Evolutionary conservation across 2,113 vertebrate genomes (phyloP), one percentile per base, ranked within the genome.

Genomic region (Atractosteus spatula): DNA sequence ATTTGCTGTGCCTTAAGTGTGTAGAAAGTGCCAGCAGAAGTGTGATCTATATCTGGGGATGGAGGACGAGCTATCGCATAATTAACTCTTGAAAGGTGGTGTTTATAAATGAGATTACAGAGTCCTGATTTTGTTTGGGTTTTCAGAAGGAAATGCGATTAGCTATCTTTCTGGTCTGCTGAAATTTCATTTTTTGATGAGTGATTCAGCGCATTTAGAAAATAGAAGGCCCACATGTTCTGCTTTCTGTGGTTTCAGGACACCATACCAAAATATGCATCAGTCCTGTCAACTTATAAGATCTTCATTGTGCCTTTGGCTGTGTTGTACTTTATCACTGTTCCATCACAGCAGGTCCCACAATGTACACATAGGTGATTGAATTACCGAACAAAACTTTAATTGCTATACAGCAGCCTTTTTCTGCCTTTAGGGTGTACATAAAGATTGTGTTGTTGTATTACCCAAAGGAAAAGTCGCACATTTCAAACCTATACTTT

Each of bases 321-420:
- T n/a, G 14, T 6, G n/a, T 2, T 59, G 12, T 59, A 13, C 63
- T 76, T 70, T 73, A 77, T 76, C 76, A 69, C 74, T 76, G 86
- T 90, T 82, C 90, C 86, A 82, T 92, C 85, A 90, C 81, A 83
- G 71, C 47, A 72, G 87, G 84, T 78, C 68, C 71, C 81, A 89
- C 86, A 62, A 62, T 83, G 89, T 89, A 90, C 90, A 88, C 77
- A 78, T 82, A 89, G 84, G 87, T 72, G 78, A 76, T 80, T 83
- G 78, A 83, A 87, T 86, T 77, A 87, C 82, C 84, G 70, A 81
- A 81, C 76, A 71, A 76, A 75, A 80, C 74, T 76, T 63, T 76
- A 55, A 68, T 59, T n/a, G 14, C 12, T 13, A 16, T n/a, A 59
- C n/a, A 59, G 68, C 14, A 16, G 41, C 77, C 78, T 74, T 0